phyloP scores from a whole-genome alignment of 1,140 invertebrate genomes.

The Halotydeus destructor region DNA sequence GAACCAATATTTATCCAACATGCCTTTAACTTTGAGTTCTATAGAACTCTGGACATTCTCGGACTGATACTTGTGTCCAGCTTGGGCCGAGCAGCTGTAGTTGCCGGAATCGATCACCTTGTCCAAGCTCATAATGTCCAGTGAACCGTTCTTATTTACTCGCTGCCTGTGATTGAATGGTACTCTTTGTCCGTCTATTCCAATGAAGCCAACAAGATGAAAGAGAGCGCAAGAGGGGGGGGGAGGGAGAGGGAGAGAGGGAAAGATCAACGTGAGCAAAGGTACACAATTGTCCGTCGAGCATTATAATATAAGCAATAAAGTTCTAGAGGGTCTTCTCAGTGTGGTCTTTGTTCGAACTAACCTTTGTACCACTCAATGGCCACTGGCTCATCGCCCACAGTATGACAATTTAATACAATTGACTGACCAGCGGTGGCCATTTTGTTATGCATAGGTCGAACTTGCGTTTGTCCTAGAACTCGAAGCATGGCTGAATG shows the following conservation, averaged over 20 bases:
- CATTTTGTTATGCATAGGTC: constrained; percentile 27
- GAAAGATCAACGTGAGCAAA: too few species aligned
- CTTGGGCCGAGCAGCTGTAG: constrained; percentile 22
- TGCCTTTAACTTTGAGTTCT: not conserved
- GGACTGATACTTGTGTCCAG: not conserved
- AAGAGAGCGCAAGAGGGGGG: not conserved
- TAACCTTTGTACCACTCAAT: constrained; percentile 30
- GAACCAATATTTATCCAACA: not conserved
- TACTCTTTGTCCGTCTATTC: constrained; percentile 41
- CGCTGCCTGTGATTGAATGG: constrained; percentile 88
- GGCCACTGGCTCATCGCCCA: constrained; percentile 19
- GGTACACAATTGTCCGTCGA: too few species aligned
- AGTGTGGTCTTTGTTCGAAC: too few species aligned
- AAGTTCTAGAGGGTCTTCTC: too few species aligned
- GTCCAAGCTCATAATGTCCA: constrained; percentile 85
- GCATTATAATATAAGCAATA: too few species aligned
- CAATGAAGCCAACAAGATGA: not conserved
- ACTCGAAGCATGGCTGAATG: constrained; percentile 18
- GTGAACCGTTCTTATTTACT: constrained; percentile 77
- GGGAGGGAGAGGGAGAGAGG: not conserved
- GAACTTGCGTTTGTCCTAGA: constrained; percentile 25
- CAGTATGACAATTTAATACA: constrained; percentile 20
- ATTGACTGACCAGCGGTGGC: constrained; percentile 27
- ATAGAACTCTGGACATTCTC: not conserved
- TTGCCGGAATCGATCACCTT: constrained; percentile 63